Conservation (phyloP, 2,888 invertebrate genomes). For the Drosophila stalkeri region DNA sequence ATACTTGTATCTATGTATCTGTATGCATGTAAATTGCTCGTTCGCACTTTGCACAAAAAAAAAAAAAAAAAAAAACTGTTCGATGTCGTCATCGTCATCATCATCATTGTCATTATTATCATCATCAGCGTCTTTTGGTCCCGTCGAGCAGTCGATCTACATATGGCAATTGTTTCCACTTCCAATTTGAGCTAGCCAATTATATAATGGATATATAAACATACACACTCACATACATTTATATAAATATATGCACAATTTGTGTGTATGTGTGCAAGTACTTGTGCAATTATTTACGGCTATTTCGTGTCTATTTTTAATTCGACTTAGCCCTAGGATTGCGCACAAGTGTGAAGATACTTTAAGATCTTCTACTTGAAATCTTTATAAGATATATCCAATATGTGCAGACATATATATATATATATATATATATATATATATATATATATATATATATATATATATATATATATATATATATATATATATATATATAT, state of each 20-base stretch:
- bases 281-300: slow-evolving; percentile 27
- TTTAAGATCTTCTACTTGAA: slow-evolving; percentile 8
- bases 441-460: background rate
- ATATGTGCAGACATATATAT: background rate
- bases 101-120: slow-evolving; percentile 14
- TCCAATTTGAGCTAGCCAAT: slow-evolving; percentile 60
- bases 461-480: background rate
- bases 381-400: background rate
- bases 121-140: slow-evolving; percentile 37
- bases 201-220: slow-evolving; percentile 46
- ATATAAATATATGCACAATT: background rate
- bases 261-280: slow-evolving; percentile 5
- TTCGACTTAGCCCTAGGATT: slow-evolving; percentile 20
- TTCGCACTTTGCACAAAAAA: slow-evolving; percentile 66
- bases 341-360: slow-evolving; percentile 25
- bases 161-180: slow-evolving; percentile 67
- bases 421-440: background rate
- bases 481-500: background rate
- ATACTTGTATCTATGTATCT: slow-evolving; percentile 25
- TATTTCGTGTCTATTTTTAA: slow-evolving; percentile 33
- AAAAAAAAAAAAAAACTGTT: slow-evolving; percentile 18
- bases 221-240: slow-evolving; percentile 2
- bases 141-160: slow-evolving; percentile 53
- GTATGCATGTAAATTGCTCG: slow-evolving; percentile 57
- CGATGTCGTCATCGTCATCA: slow-evolving; percentile 59